Base-by-base conservation (phyloP, 2,888 invertebrate species). In the Yponomeuta evonymella region DNA sequence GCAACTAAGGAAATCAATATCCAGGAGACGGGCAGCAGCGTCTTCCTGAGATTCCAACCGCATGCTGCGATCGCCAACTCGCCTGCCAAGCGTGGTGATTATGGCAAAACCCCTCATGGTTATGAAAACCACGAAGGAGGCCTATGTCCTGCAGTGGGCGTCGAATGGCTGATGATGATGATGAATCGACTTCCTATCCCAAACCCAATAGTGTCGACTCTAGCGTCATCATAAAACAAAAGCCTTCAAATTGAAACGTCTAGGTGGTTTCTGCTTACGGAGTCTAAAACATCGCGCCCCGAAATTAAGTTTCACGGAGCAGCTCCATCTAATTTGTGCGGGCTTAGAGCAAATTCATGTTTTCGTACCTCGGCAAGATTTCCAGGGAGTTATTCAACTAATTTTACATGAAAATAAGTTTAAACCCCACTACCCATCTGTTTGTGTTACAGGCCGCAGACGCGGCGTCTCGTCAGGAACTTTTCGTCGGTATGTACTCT, bases 311-410 rank as follows among this genome's bases (percentile, higher is more conserved):
- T 58, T 58, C 15, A 58, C 51, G 76, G 79, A 77, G 79, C 80
- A 70, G 72, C 72, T 71, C 68, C 69, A 72, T 73, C 81, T 88
- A 87, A 88, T 88, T 88, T 81, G 78, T 83, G 81, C 81, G 83
- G 83, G 82, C 81, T 85, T 89, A 89, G 79, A 89, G 90, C 89
- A 89, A 90, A 89, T 87, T 87, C 89, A 81, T 89, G 90, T 89
- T 85, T 82, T 79, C 51, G 5, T 58, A 58, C 51, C 51, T 15
- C 51, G 15, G 51, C 51, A 58, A 58, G 51, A 58, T 58, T 58
- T 12, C 51, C 15, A 58, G 51, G 51, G 51, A 58, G 51, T 58
- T 58, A 58, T 58, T 58, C 15, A 58, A 58, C 51, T 15, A 58
- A 58, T 58, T 15, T 58, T 58, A 58, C 51, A 58, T 58, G 51